Percentiles rank a stretch among this genome's conserved stretches.
These are phyloP conservation scores for Vombatus ursinus DNA, from an alignment of 2,113 vertebrate species.

Conservation along the genomic window DNA sequence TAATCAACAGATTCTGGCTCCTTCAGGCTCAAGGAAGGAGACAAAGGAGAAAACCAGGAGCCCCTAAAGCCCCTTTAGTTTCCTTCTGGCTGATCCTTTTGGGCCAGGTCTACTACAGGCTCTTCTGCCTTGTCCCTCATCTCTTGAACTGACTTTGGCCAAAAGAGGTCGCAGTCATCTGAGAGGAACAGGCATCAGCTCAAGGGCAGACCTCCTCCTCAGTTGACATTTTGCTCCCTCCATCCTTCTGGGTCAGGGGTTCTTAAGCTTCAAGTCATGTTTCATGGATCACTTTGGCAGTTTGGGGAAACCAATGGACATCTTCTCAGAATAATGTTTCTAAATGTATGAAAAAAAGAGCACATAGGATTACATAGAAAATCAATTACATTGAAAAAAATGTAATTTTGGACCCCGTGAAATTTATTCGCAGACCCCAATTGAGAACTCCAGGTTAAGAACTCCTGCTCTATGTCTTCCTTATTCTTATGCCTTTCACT, in stretches of 20 bases:
- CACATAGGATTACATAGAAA: background rate
- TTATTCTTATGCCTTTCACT: background rate
- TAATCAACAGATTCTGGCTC: background rate
- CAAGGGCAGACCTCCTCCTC: background rate
- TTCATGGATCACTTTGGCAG: background rate
- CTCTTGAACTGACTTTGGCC: background rate
- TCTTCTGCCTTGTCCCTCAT: too few species aligned
- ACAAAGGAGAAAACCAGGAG: background rate
- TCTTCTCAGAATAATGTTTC: background rate
- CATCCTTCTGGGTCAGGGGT: background rate
- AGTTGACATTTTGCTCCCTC: background rate
- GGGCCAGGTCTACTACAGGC: background rate
- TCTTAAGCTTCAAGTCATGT: background rate
- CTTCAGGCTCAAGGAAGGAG: background rate
- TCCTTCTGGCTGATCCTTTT: background rate
- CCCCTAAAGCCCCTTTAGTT: too few species aligned
- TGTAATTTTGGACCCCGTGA: background rate
- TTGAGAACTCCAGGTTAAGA: background rate
- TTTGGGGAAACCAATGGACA: background rate
- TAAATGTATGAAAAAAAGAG: background rate
- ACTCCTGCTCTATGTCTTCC: background rate
- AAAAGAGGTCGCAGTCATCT: background rate
- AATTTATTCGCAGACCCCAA: background rate
- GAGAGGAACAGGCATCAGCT: background rate
- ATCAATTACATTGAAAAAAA: background rate